These are phyloP conservation scores for Archips crataeganus DNA, from an alignment of 2,888 invertebrate genomes.

Conservation along the genomic window DNA sequence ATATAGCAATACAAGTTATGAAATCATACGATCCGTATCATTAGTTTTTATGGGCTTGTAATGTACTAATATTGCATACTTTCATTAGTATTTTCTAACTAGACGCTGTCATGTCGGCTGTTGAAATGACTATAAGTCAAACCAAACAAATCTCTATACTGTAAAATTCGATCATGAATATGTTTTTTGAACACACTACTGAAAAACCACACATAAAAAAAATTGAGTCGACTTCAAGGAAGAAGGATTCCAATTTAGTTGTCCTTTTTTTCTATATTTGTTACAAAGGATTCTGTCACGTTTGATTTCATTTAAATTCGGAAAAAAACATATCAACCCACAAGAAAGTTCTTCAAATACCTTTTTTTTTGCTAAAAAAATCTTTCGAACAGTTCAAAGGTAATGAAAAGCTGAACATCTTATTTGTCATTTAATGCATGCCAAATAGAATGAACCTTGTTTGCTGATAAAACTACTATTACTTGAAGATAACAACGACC, in stretches of 20 bases:
- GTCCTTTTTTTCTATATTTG: too few species aligned
- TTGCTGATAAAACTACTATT: slow-evolving; percentile 17
- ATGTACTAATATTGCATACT: not conserved
- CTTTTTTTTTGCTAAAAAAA: too few species aligned
- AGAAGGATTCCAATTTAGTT: too few species aligned
- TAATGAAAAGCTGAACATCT: not conserved
- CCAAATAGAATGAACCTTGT: not conserved
- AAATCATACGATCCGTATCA: slow-evolving; percentile 37
- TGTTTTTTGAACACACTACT: too few species aligned
- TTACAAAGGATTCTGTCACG: too few species aligned
- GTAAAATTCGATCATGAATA: too few species aligned
- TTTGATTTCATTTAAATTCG: too few species aligned
- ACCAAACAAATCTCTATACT: not conserved
- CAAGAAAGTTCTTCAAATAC: too few species aligned
- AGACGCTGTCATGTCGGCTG: not conserved
- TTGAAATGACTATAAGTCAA: not conserved
- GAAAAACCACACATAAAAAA: too few species aligned
- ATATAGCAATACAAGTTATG: slow-evolving; percentile 33
- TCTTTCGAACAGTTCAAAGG: not conserved
- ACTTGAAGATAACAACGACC: slow-evolving; percentile 12
- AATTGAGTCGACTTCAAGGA: too few species aligned
- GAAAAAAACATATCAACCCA: too few species aligned
- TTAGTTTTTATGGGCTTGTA: slow-evolving; percentile 25
- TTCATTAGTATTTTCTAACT: slow-evolving; percentile 8
- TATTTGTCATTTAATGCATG: not conserved